Base-by-base conservation (phyloP, 1,140 invertebrate genomes). In the Pseudomyrmex sp. region DNA sequence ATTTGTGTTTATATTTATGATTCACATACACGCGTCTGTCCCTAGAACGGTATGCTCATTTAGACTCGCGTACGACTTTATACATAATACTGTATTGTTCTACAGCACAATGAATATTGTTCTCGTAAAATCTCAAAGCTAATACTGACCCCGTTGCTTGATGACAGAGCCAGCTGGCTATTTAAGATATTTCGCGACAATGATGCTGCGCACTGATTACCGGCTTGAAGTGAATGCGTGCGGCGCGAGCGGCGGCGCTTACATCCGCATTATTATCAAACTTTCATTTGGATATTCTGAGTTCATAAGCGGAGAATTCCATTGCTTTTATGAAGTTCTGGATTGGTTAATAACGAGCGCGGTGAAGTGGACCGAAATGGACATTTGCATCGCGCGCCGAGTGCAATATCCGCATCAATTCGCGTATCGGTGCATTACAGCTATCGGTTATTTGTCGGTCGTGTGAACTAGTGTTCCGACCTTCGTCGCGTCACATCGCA, bases 141-240 rank as follows among this genome's bases (percentile, higher is more conserved):
- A 65, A 82, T 75, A 63, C 69, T 3, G 26, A 62, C 18, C 26
- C 61, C 9, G 13, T 80, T 66, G 48, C 48, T 65, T 5, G 26
- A 35, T 58, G 54, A 13, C 26, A 44, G 48, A 35, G 50, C 7
- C 77, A 70, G 77, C 26, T 82, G 84, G 13, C n/a, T 59, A 18
- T 86, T 87, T 58, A 68, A 77, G 66, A 77, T 86, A 87, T 66
- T 83, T 86, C 35, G 10, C 20, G 15, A 76, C 52, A 75, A 76
- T 58, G 59, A 63, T 69, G 74, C 48, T 20, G 59, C 62, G 26
- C 3, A 8, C 65, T 18, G 18, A 77, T 66, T 52, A 58, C 35
- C 63, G 23, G 26, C 26, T 3, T 3, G 26, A 26, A 26, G 26
- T 26, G 26, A 26, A 26, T 26, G 26, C 26, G 26, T 3, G 26